These are phyloP conservation scores for Kryptopterus vitreolus DNA, from an alignment of 2,797 vertebrate species.

Conservation along the genomic window DNA sequence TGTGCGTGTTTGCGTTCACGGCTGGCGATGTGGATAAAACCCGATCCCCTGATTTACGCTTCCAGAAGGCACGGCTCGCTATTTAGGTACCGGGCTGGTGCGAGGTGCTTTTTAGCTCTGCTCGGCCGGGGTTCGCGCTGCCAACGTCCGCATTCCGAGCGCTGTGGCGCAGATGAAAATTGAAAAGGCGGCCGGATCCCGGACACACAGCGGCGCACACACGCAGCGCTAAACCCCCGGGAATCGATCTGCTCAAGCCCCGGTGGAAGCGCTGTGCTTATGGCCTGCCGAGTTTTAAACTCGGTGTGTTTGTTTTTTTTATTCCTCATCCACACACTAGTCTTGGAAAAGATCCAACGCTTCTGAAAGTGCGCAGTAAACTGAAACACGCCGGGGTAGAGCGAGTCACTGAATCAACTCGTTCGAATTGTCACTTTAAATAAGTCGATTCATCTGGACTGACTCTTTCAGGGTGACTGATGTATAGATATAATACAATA, in stretches of 20 bases:
- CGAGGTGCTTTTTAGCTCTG: slow-evolving; percentile 56
- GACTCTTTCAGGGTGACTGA: background rate
- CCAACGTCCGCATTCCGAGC: slow-evolving; percentile 93
- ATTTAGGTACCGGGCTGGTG: slow-evolving; percentile 53
- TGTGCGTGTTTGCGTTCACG: background rate
- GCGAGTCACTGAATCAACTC: slow-evolving; percentile 18
- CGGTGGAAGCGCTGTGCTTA: too few species aligned
- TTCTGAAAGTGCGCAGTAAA: slow-evolving; percentile 46
- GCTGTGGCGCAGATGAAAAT: slow-evolving; percentile 96
- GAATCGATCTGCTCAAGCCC: too few species aligned
- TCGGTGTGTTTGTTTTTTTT: background rate
- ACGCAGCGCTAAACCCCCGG: too few species aligned
- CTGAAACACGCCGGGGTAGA: slow-evolving; percentile 1
- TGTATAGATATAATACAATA: too few species aligned
- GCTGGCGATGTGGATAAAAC: slow-evolving; percentile 8
- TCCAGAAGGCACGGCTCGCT: background rate
- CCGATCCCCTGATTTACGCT: slow-evolving; percentile 24
- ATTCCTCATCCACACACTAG: slow-evolving; percentile 19
- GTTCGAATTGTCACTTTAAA: background rate
- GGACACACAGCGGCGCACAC: too few species aligned
- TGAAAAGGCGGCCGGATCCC: slow-evolving; percentile 74
- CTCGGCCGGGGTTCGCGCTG: slow-evolving; percentile 44
- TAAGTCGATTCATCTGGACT: background rate
- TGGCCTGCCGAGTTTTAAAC: background rate
- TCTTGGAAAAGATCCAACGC: slow-evolving; percentile 45